These are phyloP conservation scores for Myrmophylax atrothorax DNA, from an alignment of 2,113 vertebrate genomes.

Conservation along the genomic window DNA sequence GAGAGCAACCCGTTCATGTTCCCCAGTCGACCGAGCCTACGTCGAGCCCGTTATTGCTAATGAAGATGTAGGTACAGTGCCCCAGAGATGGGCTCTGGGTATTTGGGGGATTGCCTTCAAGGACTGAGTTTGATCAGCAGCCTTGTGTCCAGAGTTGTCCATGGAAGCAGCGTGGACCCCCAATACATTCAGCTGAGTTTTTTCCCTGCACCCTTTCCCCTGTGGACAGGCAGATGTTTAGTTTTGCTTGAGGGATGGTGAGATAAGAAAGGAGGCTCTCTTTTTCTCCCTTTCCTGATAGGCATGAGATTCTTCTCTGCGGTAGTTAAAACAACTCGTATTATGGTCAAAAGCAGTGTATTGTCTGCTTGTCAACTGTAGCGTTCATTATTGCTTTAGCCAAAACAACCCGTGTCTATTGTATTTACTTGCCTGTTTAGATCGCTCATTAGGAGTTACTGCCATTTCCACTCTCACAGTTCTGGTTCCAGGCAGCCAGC, in stretches of 20 bases:
- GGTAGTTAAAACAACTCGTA: slow-evolving; percentile 35
- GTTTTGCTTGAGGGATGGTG: background rate
- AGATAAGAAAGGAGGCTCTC: background rate
- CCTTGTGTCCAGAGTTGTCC: background rate
- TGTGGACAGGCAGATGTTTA: background rate
- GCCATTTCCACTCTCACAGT: slow-evolving; percentile 9
- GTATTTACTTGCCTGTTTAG: slow-evolving; percentile 60
- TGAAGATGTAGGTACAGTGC: background rate
- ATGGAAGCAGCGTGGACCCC: background rate
- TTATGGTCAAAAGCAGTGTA: background rate
- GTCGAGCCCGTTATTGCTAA: background rate
- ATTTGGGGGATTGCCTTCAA: background rate
- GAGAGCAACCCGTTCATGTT: background rate
- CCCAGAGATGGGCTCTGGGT: background rate
- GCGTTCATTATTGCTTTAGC: background rate
- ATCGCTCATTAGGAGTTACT: slow-evolving; percentile 40
- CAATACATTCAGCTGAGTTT: rapidly evolving
- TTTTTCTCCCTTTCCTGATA: background rate
- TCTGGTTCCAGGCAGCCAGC: slow-evolving; percentile 53
- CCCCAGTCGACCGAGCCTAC: background rate
- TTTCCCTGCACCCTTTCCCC: background rate
- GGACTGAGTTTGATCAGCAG: background rate
- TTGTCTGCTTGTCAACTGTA: background rate
- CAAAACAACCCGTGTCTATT: background rate
- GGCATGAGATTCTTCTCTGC: background rate